Evolutionary conservation across 2,888 invertebrate species (phyloP), one percentile per base, ranked within the genome.

Genomic region (Tipula lateralis): DNA sequence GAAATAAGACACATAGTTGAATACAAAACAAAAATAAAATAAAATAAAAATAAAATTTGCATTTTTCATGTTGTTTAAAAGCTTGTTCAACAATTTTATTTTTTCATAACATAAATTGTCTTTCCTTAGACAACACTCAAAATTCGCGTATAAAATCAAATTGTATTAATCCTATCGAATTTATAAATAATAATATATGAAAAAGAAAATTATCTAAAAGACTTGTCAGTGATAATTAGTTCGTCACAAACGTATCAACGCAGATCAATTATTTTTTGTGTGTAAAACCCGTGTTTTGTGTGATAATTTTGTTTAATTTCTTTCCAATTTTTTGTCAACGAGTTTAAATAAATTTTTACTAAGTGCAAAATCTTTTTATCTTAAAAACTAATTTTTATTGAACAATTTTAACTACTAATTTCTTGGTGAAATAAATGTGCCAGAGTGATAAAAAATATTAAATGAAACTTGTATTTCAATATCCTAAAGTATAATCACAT

Each of bases 21-120:
- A 44, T 44, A 19, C 24, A 66, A 66, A 44, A 50, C 44, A 50
- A 50, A 50, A 50, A 50, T 50, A 66, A 66, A 50, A 50, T 50
- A 66, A 66, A 66, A 66, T 66, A 24, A 66, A 66, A 66, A 66
- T 66, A 66, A 66, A 66, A 66, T 66, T 66, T 66, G 66, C 66
- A 66, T 66, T 66, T 66, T 24, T 66, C 66, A 66, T 66, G 66
- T 66, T 66, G 24, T 66, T 66, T 66, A 66, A 66, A 66, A 66
- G 66, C 66, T 66, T 66, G 66, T n/a, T 66, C 66, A 66, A 66
- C 66, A 66, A 66, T 66, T 66, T 66, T 66, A 24, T 24, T 66
- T 32, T 66, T 66, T 66, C 66, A 66, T 66, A 66, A 66, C 66
- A 66, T 66, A 66, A 66, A 66, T 24, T 66, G 66, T 24, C 66